Evolutionary conservation across 2,113 vertebrate genomes (phyloP).

Genomic region (Bubo bubo): DNA sequence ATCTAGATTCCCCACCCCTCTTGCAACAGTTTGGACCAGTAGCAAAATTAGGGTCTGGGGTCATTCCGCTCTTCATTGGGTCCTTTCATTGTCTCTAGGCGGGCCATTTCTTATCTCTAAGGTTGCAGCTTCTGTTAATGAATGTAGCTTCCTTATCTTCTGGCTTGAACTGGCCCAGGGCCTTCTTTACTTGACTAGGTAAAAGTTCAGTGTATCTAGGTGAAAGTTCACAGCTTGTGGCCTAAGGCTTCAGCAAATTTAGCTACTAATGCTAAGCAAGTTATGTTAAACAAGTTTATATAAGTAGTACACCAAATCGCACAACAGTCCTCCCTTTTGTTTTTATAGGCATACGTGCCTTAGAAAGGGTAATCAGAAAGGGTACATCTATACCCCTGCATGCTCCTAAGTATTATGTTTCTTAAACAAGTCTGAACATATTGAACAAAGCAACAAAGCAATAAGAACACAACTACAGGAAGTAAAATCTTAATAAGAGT

Average conservation of each 20-base stretch:
- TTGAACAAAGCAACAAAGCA: neutral
- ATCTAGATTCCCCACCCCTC: neutral
- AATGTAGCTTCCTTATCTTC: neutral
- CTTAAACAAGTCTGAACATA: neutral
- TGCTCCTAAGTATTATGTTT: neutral
- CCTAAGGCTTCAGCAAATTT: neutral
- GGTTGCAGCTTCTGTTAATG: neutral
- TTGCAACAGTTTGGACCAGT: neutral
- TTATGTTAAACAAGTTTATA: neutral
- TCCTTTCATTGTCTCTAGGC: neutral
- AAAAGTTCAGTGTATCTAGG: neutral
- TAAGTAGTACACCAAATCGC: neutral
- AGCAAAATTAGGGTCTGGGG: neutral
- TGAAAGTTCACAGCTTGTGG: neutral
- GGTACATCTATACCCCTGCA: neutral
- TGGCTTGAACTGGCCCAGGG: neutral
- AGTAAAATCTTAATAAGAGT: neutral
- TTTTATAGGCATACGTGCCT: neutral
- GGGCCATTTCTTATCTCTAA: neutral
- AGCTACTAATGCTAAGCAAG: neutral
- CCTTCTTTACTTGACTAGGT: neutral
- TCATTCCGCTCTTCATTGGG: neutral
- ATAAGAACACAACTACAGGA: neutral
- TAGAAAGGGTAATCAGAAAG: neutral
- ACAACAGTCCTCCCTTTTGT: neutral